A percentile compares a stretch with the other conserved stretches of the same genome.
Evolutionary conservation across 2,797 vertebrate genomes (phyloP).

Genomic region (Nannoperca australis): DNA sequence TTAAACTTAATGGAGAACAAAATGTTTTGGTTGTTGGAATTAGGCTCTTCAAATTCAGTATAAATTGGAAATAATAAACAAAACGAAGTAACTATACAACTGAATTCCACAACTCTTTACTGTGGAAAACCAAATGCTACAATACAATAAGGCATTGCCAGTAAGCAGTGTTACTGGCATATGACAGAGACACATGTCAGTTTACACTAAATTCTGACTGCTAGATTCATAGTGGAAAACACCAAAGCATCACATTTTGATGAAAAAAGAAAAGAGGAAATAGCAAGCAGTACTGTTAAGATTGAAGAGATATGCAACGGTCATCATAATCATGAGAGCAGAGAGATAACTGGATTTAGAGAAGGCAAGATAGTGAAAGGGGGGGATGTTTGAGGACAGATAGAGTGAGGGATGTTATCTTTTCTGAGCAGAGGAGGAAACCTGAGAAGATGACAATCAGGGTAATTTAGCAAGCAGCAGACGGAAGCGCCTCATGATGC

Average conservation of each 20-base stretch:
- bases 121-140: neutral
- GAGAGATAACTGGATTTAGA: conserved; percentile 83
- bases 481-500: conserved; percentile 77
- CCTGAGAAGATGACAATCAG: conserved; percentile 86
- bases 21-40: neutral
- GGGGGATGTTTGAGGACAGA: conserved; percentile 81
- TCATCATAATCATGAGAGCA: conserved; percentile 81
- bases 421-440: conserved; percentile 84
- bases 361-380: conserved; percentile 76
- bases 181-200: conserved; percentile 19
- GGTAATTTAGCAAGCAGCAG: conserved; percentile 81
- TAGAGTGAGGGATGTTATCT: conserved; percentile 84
- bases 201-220: conserved; percentile 36
- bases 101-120: neutral
- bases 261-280: conserved; percentile 74
- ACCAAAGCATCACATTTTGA: conserved; percentile 55
- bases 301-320: conserved; percentile 80
- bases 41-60: neutral
- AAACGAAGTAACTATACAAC: neutral
- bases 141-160: neutral
- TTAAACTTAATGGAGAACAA: neutral
- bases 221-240: conserved; percentile 34
- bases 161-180: neutral
- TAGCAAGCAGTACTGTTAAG: conserved; percentile 73
- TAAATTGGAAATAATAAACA: neutral